Evolutionary conservation across 2,888 invertebrate genomes (phyloP).

Genomic region (Trachelus tabidus): DNA sequence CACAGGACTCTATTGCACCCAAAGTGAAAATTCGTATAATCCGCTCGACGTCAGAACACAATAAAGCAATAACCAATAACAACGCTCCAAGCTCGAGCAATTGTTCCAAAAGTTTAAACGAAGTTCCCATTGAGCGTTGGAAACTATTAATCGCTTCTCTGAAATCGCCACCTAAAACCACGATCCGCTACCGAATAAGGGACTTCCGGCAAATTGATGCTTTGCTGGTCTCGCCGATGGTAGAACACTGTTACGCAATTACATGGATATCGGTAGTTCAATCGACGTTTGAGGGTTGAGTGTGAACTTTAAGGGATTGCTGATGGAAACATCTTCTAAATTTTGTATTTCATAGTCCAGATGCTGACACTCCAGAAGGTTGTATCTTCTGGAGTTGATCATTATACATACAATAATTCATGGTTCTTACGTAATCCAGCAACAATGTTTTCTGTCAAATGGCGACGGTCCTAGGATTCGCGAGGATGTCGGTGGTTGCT

Average conservation of each 20-base stretch:
- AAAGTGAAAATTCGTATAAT: neutral
- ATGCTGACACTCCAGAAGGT: neutral
- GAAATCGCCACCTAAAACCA: neutral
- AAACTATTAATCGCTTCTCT: neutral
- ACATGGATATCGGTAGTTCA: neutral
- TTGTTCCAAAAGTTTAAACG: slow-evolving; percentile 19
- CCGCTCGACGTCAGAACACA: neutral
- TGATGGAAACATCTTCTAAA: neutral
- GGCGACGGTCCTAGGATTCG: slow-evolving; percentile 36
- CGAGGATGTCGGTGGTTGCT: neutral
- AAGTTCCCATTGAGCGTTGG: neutral
- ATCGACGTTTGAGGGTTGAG: no score
- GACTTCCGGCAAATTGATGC: neutral
- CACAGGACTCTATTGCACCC: neutral
- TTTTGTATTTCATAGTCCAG: neutral
- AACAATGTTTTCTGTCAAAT: slow-evolving; percentile 54
- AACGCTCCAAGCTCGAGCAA: slow-evolving; percentile 37
- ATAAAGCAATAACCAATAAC: slow-evolving; percentile 22
- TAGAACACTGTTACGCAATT: neutral
- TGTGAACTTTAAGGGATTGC: neutral
- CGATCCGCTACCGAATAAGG: neutral
- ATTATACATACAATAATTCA: slow-evolving; percentile 13
- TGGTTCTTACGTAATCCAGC: slow-evolving; percentile 54
- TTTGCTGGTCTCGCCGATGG: neutral
- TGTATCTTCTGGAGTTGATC: neutral